phyloP scores from a whole-genome alignment of 2,888 invertebrate species.

The Cylindroiulus punctatus region DNA sequence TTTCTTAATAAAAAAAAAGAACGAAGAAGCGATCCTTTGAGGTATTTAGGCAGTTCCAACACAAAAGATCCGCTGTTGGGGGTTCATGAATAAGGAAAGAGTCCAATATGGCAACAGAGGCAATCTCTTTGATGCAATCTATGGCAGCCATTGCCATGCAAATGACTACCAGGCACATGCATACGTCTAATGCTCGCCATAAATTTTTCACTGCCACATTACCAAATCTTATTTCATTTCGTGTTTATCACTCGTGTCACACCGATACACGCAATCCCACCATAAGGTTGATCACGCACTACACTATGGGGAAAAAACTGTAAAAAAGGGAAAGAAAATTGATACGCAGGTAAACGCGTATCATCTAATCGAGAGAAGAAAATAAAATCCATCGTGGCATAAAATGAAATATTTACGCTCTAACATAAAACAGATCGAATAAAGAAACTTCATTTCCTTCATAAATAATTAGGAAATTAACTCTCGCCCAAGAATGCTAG shows the following conservation, averaged over 20 bases:
- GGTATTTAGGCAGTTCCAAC: not conserved
- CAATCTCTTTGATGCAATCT: slow-evolving; percentile 47
- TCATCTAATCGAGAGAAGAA: slow-evolving; percentile 11
- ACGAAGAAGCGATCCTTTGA: not conserved
- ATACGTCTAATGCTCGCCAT: slow-evolving; percentile 17
- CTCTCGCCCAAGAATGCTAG: not conserved
- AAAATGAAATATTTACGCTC: slow-evolving; percentile 31
- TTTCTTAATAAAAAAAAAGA: not conserved
- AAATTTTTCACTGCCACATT: slow-evolving; percentile 45
- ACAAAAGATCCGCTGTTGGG: slow-evolving; percentile 24
- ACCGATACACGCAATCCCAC: slow-evolving; percentile 2
- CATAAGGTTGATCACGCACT: not conserved
- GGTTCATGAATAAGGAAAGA: slow-evolving; percentile 45
- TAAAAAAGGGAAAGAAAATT: slow-evolving; percentile 30
- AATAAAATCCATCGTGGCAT: not conserved
- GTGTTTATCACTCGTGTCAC: slow-evolving; percentile 42
- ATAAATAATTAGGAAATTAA: slow-evolving; percentile 47
- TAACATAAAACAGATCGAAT: slow-evolving; percentile 26
- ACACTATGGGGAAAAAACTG: not conserved
- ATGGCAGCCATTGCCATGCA: slow-evolving; percentile 39
- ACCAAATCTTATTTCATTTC: slow-evolving; percentile 47
- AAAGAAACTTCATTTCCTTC: slow-evolving; percentile 47
- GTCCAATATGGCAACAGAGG: slow-evolving; percentile 35
- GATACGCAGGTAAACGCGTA: slow-evolving; percentile 26
- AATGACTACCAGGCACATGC: slow-evolving; percentile 2